phyloP scores from a whole-genome alignment of 2,797 vertebrate genomes.

The Threskiornis aethiopicus region DNA sequence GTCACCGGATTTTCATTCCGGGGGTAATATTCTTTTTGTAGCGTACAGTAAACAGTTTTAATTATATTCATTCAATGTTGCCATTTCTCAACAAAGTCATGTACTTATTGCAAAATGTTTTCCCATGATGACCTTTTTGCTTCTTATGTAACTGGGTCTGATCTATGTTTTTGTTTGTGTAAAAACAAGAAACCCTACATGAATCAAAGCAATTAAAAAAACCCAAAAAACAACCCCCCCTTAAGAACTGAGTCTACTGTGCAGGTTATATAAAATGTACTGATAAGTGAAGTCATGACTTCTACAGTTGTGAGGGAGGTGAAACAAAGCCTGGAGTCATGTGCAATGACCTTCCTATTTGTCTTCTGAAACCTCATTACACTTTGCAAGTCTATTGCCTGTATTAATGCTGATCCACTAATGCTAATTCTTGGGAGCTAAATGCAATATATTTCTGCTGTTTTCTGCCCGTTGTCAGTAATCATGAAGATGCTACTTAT shows the following conservation, averaged over 20 bases:
- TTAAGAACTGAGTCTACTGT: neutral
- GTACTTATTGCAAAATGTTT: neutral
- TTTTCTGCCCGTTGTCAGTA: neutral
- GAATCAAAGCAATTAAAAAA: neutral
- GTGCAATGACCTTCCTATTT: constrained; percentile 46
- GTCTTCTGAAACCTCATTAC: constrained; percentile 31
- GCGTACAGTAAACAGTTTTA: neutral
- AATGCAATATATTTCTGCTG: neutral
- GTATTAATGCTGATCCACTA: constrained; percentile 27
- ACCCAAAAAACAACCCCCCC: no score
- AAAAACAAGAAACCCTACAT: neutral
- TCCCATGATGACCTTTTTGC: neutral
- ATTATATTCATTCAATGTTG: neutral
- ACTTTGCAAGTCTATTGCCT: constrained; percentile 27
- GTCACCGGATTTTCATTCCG: neutral
- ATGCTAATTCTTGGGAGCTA: neutral
- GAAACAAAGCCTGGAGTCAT: constrained; percentile 53
- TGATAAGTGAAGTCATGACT: constrained; percentile 45
- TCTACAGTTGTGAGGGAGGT: constrained; percentile 9
- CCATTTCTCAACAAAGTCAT: neutral
- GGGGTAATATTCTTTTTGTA: neutral
- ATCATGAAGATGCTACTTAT: neutral
- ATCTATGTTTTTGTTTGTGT: neutral
- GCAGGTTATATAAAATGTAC: constrained; percentile 17
- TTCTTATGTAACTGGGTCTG: neutral